Evolutionary conservation across 1,140 invertebrate species (phyloP).

Genomic region (Dreissena polymorpha): DNA sequence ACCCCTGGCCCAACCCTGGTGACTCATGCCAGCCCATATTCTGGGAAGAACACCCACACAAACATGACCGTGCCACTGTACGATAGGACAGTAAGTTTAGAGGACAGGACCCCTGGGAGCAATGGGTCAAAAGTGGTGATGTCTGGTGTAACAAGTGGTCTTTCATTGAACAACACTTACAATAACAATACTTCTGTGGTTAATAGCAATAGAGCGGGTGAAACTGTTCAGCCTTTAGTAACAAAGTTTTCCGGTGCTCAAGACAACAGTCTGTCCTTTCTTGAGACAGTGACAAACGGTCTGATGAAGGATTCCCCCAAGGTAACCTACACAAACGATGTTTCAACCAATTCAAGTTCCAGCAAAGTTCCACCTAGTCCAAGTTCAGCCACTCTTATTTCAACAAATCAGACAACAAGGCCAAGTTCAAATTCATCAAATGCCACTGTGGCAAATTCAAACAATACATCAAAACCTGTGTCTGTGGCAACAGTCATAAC

Average conservation of each 20-base stretch:
- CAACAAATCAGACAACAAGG: not conserved
- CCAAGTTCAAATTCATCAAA: slow-evolving; percentile 4
- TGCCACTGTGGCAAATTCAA: not conserved
- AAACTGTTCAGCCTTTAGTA: not conserved
- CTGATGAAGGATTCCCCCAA: not conserved
- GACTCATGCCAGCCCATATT: slow-evolving; percentile 48
- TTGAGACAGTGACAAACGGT: slow-evolving; percentile 44
- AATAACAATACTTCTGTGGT: slow-evolving; percentile 10
- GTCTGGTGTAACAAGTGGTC: not conserved
- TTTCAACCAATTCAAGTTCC: no score
- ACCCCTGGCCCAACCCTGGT: slow-evolving; percentile 24
- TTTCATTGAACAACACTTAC: slow-evolving; percentile 2
- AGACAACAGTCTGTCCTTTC: slow-evolving; percentile 34
- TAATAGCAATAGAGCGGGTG: not conserved
- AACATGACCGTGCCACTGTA: slow-evolving; percentile 40
- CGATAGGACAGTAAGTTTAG: not conserved
- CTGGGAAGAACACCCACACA: slow-evolving; percentile 47
- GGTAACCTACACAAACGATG: no score
- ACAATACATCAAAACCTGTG: not conserved
- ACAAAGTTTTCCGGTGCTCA: slow-evolving; percentile 5
- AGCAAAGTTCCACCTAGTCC: not conserved
- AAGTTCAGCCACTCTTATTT: not conserved
- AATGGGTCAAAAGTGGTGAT: not conserved
- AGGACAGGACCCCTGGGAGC: not conserved
- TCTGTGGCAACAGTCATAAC: not conserved